Conservation (phyloP, 2,113 vertebrate species). For the Silurus meridionalis region DNA sequence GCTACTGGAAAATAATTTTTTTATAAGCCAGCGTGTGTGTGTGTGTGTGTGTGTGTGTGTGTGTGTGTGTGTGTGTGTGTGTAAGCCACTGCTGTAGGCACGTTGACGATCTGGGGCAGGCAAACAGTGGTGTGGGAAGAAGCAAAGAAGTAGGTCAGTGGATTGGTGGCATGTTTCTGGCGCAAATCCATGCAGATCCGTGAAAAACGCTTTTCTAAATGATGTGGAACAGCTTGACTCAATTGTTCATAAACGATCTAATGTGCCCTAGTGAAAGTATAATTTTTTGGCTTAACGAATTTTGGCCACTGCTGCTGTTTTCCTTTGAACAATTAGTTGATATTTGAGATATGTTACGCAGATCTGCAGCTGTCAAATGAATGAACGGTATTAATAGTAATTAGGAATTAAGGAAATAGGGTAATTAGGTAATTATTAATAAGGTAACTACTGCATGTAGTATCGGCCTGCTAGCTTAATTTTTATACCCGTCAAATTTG, state of each 20-base stretch:
- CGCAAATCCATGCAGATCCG: not conserved
- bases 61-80: not conserved
- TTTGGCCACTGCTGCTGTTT: not conserved
- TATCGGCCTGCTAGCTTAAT: no score
- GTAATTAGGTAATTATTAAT: no score
- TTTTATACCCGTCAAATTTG: no score
- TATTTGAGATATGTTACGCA: not conserved
- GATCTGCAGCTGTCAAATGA: not conserved
- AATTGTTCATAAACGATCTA: not conserved
- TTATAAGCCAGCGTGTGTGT: no score
- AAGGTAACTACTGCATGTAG: no score
- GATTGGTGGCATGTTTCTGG: constrained; percentile 13
- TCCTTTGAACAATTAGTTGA: not conserved
- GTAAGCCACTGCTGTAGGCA: not conserved
- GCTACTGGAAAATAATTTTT: not conserved
- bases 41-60: not conserved
- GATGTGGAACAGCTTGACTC: constrained; percentile 4
- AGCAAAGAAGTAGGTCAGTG: constrained; percentile 43
- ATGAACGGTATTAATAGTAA: no score
- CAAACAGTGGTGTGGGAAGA: constrained; percentile 3
- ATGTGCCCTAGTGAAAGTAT: not conserved
- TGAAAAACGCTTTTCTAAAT: not conserved
- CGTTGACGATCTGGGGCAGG: constrained; percentile 44
- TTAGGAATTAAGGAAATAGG: no score
- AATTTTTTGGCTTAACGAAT: not conserved